These are phyloP conservation scores for Pterostichus niger DNA, from an alignment of 2,888 invertebrate genomes.

Conservation along the genomic window DNA sequence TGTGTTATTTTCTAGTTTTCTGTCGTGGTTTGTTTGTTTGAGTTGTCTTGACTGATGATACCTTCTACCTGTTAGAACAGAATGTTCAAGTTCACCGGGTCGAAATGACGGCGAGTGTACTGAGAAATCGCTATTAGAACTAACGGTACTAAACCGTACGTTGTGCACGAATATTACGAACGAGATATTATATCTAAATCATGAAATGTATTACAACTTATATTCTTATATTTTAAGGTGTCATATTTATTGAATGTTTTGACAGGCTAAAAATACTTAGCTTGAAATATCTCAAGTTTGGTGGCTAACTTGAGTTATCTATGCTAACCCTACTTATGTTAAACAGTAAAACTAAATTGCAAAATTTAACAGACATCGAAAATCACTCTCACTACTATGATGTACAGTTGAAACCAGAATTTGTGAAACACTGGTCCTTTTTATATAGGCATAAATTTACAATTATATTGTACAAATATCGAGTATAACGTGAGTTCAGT, in stretches of 20 bases:
- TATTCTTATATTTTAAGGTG: slow-evolving; percentile 34
- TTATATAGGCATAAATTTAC: too few species aligned
- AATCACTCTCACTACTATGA: too few species aligned
- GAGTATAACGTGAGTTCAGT: too few species aligned
- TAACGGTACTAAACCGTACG: slow-evolving; percentile 61
- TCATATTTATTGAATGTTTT: neutral
- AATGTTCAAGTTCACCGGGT: slow-evolving; percentile 45
- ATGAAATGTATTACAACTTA: slow-evolving; percentile 7
- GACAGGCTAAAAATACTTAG: slow-evolving; percentile 9
- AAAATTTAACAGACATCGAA: too few species aligned
- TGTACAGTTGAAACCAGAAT: too few species aligned
- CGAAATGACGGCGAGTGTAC: slow-evolving; percentile 46
- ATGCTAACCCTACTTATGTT: too few species aligned
- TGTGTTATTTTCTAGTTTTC: slow-evolving; percentile 29
- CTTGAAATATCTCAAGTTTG: slow-evolving; percentile 2
- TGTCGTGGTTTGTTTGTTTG: slow-evolving; percentile 1
- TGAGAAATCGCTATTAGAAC: slow-evolving; percentile 63
- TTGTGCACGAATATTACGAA: slow-evolving; percentile 34
- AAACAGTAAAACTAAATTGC: too few species aligned
- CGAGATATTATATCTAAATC: slow-evolving; percentile 19
- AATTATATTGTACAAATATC: too few species aligned
- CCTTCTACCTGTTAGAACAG: slow-evolving; percentile 46
- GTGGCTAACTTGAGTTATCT: neutral
- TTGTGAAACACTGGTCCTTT: too few species aligned
- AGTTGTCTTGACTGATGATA: slow-evolving; percentile 4